phyloP scores from a whole-genome alignment of 2,888 invertebrate species.

The Caenorhabditis wallacei region DNA sequence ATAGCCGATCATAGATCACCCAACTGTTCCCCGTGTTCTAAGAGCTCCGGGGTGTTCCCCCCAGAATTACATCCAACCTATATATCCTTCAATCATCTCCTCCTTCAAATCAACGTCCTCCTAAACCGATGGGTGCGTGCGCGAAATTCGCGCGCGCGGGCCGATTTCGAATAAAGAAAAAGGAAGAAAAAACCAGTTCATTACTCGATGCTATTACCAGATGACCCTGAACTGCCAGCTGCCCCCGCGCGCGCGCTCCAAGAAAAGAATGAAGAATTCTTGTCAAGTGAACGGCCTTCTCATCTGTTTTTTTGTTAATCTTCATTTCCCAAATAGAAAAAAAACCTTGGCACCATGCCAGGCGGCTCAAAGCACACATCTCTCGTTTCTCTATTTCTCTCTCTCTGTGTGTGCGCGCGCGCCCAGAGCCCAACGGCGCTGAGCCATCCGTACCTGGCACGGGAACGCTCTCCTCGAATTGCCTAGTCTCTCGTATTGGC shows the following conservation, averaged over 20 bases:
- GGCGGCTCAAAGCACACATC: neutral
- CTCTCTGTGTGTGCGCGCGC: constrained; percentile 19
- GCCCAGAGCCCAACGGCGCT: neutral
- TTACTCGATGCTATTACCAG: constrained; percentile 31
- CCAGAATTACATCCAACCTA: neutral
- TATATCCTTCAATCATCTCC: constrained; percentile 53
- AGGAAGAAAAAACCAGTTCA: constrained; percentile 57
- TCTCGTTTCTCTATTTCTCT: too few species aligned
- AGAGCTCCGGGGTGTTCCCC: constrained; percentile 23
- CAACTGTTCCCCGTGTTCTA: constrained; percentile 8
- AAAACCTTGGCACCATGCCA: constrained; percentile 23
- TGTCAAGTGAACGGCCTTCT: constrained; percentile 36
- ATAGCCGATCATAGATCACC: constrained; percentile 40
- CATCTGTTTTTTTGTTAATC: neutral
- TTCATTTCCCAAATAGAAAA: neutral
- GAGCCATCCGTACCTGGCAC: constrained; percentile 48
- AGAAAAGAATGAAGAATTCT: constrained; percentile 1
- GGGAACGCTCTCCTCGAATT: constrained; percentile 29
- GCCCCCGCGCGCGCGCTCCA: neutral
- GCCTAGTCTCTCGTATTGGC: too few species aligned
- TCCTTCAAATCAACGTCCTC: constrained; percentile 14
- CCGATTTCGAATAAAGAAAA: neutral
- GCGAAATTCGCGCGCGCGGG: constrained; percentile 40
- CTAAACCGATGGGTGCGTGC: constrained; percentile 19
- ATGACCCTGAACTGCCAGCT: constrained; percentile 58